phyloP scores from a whole-genome alignment of 2,888 invertebrate genomes.

The Tridacna crocea region DNA sequence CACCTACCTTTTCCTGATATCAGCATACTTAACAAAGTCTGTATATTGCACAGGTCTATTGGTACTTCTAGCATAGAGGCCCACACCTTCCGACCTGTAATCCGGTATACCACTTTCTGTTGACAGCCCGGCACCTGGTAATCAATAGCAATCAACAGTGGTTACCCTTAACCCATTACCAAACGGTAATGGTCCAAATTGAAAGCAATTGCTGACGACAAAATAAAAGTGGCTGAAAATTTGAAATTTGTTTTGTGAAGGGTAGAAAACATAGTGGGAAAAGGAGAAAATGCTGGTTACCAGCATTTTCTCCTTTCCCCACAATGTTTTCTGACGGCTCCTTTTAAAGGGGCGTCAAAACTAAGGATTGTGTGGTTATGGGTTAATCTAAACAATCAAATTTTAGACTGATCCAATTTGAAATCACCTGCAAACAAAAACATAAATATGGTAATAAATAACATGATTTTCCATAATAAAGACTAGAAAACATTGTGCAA shows the following conservation, averaged over 20 bases:
- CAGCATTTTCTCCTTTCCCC: background rate
- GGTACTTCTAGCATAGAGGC: constrained; percentile 93
- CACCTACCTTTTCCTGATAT: constrained; percentile 87
- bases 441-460: no score
- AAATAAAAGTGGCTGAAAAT: no score
- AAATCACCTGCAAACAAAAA: no score
- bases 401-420: no score
- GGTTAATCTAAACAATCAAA: no score
- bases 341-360: no score
- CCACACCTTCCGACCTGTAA: constrained; percentile 96
- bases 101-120: constrained; percentile 91
- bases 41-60: constrained; percentile 94
- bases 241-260: background rate
- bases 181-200: no score
- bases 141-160: no score
- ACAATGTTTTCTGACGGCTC: background rate
- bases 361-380: no score
- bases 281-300: background rate
- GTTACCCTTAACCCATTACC: background rate
- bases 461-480: no score
- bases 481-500: no score
- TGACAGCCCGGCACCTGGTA: constrained; percentile 95
- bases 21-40: constrained; percentile 88
- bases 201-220: background rate
- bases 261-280: background rate